Percentiles rank a stretch among this genome's conserved stretches.
These are phyloP conservation scores for Caradrina clavipalpis DNA, from an alignment of 2,888 invertebrate species.

Conservation along the genomic window DNA sequence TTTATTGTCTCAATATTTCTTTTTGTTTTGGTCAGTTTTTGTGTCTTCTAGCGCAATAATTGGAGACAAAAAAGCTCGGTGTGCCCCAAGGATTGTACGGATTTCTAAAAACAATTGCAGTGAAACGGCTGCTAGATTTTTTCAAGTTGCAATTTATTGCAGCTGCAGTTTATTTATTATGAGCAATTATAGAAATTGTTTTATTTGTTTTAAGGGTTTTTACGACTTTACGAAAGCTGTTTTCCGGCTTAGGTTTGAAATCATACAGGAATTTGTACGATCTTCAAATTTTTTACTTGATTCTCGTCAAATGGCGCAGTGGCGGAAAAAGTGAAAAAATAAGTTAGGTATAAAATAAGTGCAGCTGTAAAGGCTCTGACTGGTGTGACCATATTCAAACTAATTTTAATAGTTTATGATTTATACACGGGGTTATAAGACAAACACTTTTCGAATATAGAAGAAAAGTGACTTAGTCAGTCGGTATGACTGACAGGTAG, in stretches of 20 bases:
- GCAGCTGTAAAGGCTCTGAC: too few relatives aligned
- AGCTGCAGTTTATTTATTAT: slow-evolving; percentile 15
- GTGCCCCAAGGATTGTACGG: slow-evolving; percentile 7
- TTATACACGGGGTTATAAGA: too few relatives aligned
- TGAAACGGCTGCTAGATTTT: slow-evolving; percentile 14
- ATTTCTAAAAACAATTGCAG: slow-evolving; percentile 38
- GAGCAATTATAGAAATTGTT: slow-evolving; percentile 4
- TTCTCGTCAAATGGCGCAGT: neutral
- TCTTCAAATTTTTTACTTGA: neutral
- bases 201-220: slow-evolving; percentile 1
- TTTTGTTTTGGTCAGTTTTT: too few relatives aligned
- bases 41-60: too few relatives aligned
- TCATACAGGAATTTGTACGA: neutral
- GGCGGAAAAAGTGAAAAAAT: neutral
- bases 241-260: neutral
- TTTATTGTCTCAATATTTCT: too few relatives aligned
- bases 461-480: too few relatives aligned
- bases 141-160: slow-evolving; percentile 26
- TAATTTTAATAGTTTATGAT: too few relatives aligned
- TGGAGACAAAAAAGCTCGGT: too few relatives aligned
- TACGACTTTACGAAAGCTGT: neutral
- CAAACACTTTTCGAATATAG: too few relatives aligned
- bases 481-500: too few relatives aligned
- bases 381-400: too few relatives aligned
- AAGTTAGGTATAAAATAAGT: too few relatives aligned